Conservation (phyloP, 1,140 invertebrate genomes). For the Drosophila jambulina region DNA sequence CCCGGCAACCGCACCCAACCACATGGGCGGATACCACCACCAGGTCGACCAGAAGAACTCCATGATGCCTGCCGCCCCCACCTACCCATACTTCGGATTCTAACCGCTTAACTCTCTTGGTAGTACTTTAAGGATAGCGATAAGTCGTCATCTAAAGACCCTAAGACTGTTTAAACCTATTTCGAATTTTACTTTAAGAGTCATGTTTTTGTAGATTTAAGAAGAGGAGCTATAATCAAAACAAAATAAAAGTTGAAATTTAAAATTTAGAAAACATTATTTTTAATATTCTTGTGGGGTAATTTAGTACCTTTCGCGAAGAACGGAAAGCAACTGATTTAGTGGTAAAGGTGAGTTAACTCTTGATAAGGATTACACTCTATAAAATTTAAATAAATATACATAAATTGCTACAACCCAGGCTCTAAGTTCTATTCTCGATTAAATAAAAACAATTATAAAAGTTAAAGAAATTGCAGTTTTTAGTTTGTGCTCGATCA, state of each 20-base stretch:
- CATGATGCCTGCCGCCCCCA: constrained; percentile 51
- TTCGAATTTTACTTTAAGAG: constrained; percentile 24
- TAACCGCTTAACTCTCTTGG: constrained; percentile 29
- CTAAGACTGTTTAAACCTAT: constrained; percentile 69
- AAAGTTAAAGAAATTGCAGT: no score
- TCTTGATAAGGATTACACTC: no score
- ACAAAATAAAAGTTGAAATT: constrained; percentile 56
- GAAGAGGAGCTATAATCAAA: constrained; percentile 11
- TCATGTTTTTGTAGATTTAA: constrained; percentile 9
- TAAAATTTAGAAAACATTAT: neutral
- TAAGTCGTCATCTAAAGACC: constrained; percentile 30
- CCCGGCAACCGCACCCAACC: constrained; percentile 41
- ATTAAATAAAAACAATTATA: no score
- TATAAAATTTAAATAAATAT: no score
- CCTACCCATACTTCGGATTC: constrained; percentile 80
- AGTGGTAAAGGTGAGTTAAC: no score
- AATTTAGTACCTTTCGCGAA: no score
- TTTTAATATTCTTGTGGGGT: neutral
- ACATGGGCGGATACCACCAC: constrained; percentile 72
- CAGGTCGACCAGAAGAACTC: constrained; percentile 61
- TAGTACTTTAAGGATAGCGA: constrained; percentile 19
- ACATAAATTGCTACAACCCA: no score
- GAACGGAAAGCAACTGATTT: no score
- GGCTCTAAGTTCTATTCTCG: no score
- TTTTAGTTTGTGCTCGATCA: no score